phyloP scores from a whole-genome alignment of 1,140 invertebrate species.

The Orius insidiosus region DNA sequence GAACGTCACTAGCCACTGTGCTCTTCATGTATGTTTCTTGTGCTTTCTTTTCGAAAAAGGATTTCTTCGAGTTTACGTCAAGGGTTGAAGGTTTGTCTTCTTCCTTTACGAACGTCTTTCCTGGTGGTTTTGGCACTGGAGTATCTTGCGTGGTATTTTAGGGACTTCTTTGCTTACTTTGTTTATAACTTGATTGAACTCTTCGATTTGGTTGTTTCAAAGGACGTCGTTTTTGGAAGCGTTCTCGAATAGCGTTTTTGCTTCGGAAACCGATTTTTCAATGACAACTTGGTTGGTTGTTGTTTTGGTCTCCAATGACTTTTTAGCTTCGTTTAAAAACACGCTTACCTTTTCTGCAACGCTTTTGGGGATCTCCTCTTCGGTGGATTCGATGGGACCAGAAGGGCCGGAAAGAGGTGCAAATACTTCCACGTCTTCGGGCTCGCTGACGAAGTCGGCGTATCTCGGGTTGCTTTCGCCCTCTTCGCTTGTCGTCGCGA shows the following conservation, averaged over 20 bases:
- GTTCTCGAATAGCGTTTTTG: slow-evolving; percentile 45
- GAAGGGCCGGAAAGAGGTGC: slow-evolving; percentile 18
- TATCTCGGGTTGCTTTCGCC: slow-evolving; percentile 36
- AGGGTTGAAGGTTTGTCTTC: background rate
- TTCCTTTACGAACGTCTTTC: slow-evolving; percentile 13
- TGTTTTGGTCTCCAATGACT: slow-evolving; percentile 19
- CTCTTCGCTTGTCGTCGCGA: slow-evolving; percentile 30
- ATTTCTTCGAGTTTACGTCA: slow-evolving; percentile 18
- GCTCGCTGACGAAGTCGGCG: slow-evolving; percentile 49
- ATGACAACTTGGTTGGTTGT: slow-evolving; percentile 23
- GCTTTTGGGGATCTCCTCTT: slow-evolving; percentile 23
- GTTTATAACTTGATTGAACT: slow-evolving; percentile 3
- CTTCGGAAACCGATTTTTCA: slow-evolving; percentile 41
- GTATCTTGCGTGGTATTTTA: background rate
- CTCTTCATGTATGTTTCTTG: slow-evolving; percentile 13
- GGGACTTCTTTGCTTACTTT: slow-evolving; percentile 2
- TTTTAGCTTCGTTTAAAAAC: slow-evolving; percentile 35
- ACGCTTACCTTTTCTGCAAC: slow-evolving; percentile 35
- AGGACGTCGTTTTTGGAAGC: slow-evolving; percentile 27
- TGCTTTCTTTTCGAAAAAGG: slow-evolving; percentile 20
- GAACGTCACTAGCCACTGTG: background rate
- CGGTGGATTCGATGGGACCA: slow-evolving; percentile 20
- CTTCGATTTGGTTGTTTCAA: slow-evolving; percentile 19
- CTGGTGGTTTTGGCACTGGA: slow-evolving; percentile 9
- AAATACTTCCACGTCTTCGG: slow-evolving; percentile 36